A percentile compares a stretch with the other conserved stretches of the same genome.
These are phyloP conservation scores for Eunapius fragilis DNA, from an alignment of 37 sponge, comb jelly and placozoan genomes.

Conservation along the genomic window DNA sequence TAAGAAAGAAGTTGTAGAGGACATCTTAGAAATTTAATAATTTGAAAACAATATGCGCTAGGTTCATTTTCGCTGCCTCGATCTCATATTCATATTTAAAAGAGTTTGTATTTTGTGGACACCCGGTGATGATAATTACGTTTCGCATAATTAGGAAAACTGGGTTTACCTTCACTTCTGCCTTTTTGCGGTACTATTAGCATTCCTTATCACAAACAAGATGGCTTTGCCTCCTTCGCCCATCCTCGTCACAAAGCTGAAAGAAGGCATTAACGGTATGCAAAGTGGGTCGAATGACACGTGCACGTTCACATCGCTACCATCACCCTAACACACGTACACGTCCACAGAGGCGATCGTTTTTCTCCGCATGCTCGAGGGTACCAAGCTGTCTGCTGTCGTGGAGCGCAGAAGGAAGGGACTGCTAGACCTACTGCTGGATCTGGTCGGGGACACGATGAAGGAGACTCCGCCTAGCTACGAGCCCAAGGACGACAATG, in stretches of 20 bases:
- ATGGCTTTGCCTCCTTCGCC: neutral
- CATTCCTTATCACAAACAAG: neutral
- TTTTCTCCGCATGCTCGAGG: constrained; percentile 53
- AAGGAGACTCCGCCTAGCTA: constrained; percentile 19
- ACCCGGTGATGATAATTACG: too few species aligned
- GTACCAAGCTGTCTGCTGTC: constrained; percentile 58
- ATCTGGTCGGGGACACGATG: constrained; percentile 39
- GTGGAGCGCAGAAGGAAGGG: constrained; percentile 48
- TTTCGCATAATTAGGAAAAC: neutral
- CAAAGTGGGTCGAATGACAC: neutral
- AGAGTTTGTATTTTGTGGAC: too few species aligned
- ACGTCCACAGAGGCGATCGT: constrained; percentile 45
- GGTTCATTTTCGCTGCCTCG: too few species aligned
- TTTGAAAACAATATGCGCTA: too few species aligned
- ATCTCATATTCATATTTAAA: too few species aligned
- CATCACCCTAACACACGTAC: neutral
- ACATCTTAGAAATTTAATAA: too few species aligned
- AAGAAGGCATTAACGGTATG: neutral
- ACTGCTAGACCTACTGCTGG: constrained; percentile 30
- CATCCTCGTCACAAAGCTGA: neutral
- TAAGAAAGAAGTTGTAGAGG: too few species aligned
- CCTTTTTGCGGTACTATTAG: neutral
- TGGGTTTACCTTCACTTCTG: neutral
- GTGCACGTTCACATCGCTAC: too few species aligned
- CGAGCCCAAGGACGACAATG: neutral